Base-by-base conservation (phyloP, 2,797 vertebrate species). In the Myotis pilosus region DNA sequence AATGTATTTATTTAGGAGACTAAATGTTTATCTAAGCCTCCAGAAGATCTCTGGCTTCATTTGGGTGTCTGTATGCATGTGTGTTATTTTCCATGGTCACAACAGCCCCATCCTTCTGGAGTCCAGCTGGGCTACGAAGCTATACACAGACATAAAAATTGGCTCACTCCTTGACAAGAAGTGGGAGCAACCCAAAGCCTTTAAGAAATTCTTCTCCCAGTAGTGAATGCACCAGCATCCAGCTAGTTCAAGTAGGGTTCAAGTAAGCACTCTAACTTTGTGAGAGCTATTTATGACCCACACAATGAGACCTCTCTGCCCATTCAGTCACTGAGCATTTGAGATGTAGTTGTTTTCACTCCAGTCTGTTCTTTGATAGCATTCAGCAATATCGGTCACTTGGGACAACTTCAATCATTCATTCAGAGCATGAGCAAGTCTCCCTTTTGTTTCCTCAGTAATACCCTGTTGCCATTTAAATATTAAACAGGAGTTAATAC, bases 121-220 rank as follows among this genome's bases (percentile, higher is more conserved):
- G 72, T 94, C 92, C 96, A 97, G 97, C 90, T 97, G 96, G 93
- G 93, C 91, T 96, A 95, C 6, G 23, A 92, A 96, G 94, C 94
- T 89, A 96, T 97, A 97, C 97, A 97, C 96, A 96, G 94, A 96
- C 89, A 97, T 95, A 95, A 96, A 97, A 97, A 93, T 96, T 97
- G 96, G 95, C 95, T 97, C 91, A 85, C 33, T 95, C 71, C 84
- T 60, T 97, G 96, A 96, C 95, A 96, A 97, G 97, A 92, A 96
- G 94, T 96, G 95, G 95, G 96, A 97, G 92, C 92, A 94, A 94
- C 88, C 83, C 92, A 69, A 90, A 96, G 83, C 41, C 93, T 97
- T 96, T 66, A 91, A 95, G 94, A 95, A 94, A 93, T 87, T 96
- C 90, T 96, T 93, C 89, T 96, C 75, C 57, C 66, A 94, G 86